Conservation (phyloP, 2,797 vertebrate species). For the Balearica regulorum region DNA sequence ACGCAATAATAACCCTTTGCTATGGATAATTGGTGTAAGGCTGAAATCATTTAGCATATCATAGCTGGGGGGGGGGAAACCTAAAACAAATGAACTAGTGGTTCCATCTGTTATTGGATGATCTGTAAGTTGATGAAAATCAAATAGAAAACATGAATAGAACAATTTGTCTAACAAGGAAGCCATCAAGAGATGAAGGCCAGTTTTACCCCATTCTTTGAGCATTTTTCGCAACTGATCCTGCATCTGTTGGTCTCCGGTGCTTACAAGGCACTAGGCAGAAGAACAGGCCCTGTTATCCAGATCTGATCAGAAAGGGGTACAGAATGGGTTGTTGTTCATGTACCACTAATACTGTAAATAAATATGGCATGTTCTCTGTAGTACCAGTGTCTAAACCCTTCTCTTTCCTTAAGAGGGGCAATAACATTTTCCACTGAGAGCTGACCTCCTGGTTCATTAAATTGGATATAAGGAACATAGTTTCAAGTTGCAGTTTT, state of each 20-base stretch:
- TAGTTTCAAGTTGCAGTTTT: background rate
- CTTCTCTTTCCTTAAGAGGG: background rate
- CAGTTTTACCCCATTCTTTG: background rate
- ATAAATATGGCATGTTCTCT: background rate
- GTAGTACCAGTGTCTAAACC: background rate
- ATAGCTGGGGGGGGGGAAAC: background rate
- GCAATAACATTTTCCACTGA: background rate
- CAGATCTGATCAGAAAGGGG: background rate
- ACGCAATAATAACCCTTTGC: background rate
- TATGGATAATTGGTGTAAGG: background rate
- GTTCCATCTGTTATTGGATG: background rate
- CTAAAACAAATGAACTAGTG: background rate
- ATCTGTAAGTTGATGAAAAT: background rate
- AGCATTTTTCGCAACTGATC: background rate
- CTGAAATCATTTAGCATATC: background rate
- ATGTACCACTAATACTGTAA: background rate
- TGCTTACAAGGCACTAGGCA: background rate
- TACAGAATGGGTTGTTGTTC: background rate
- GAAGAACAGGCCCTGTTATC: background rate
- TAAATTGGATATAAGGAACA: background rate
- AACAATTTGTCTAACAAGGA: background rate
- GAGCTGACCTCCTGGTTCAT: background rate
- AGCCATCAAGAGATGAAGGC: background rate
- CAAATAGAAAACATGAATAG: background rate
- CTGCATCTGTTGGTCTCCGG: background rate